These are phyloP conservation scores for Cydia pomonella DNA, from an alignment of 1,140 invertebrate genomes.

Conservation along the genomic window DNA sequence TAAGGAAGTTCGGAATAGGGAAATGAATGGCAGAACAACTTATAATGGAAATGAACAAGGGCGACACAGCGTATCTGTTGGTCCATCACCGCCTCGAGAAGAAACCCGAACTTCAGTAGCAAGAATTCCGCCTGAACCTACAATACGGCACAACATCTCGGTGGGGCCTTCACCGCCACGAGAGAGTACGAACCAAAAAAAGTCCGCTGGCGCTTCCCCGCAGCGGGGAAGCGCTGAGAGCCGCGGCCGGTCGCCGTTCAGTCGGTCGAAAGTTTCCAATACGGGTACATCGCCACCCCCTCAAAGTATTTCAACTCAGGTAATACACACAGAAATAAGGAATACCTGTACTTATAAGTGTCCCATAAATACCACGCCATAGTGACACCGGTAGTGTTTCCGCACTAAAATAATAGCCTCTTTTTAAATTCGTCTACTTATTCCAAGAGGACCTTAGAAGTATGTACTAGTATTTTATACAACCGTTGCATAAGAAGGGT, in stretches of 20 bases:
- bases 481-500: too few species aligned
- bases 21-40: conserved; percentile 36
- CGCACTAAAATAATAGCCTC: too few species aligned
- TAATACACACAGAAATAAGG: conserved; percentile 65
- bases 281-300: conserved; percentile 92
- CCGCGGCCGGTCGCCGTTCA: conserved; percentile 48
- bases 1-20: conserved; percentile 49
- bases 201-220: conserved; percentile 62
- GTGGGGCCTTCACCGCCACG: conserved; percentile 68
- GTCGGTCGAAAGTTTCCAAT: conserved; percentile 63
- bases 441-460: conserved; percentile 1
- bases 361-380: too few species aligned
- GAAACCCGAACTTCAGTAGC: not conserved
- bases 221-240: conserved; percentile 46
- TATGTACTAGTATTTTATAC: too few species aligned
- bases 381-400: too few species aligned
- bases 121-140: conserved; percentile 9
- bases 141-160: conserved; percentile 58
- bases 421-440: conserved; percentile 13
- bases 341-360: too few species aligned
- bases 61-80: conserved; percentile 63
- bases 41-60: conserved; percentile 36
- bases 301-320: conserved; percentile 93
- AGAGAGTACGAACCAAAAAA: conserved; percentile 53
- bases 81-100: conserved; percentile 63